Percentiles rank a stretch among this genome's conserved stretches.
These are phyloP conservation scores for Linepithema humile DNA, from an alignment of 1,140 invertebrate genomes.

Conservation along the genomic window DNA sequence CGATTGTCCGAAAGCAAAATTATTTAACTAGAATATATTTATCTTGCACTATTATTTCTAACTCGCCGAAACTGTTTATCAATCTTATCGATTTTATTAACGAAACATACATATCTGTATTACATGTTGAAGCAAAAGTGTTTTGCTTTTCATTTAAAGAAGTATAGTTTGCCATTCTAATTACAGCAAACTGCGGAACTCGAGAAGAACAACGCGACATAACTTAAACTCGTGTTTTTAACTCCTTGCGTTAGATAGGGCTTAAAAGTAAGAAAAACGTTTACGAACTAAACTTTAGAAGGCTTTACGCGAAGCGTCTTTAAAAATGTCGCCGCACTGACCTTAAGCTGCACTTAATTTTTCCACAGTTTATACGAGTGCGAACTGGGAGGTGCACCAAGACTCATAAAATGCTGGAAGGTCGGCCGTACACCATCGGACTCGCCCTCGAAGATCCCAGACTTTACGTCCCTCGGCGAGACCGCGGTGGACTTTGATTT, in stretches of 20 bases:
- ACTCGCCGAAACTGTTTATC: background rate
- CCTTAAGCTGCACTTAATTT: conserved; percentile 18
- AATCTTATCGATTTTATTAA: background rate
- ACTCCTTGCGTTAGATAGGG: conserved; percentile 28
- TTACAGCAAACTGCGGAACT: conserved; percentile 29
- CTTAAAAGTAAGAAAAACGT: conserved; percentile 41
- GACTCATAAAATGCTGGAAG: conserved; percentile 85
- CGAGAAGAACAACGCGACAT: background rate
- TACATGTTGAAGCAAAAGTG: background rate
- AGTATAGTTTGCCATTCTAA: background rate
- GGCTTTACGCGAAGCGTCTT: conserved; percentile 22
- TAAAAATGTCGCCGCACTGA: conserved; percentile 41
- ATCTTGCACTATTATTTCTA: conserved; percentile 16
- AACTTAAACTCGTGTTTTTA: conserved; percentile 38
- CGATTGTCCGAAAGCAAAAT: background rate
- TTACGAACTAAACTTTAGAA: conserved; percentile 45
- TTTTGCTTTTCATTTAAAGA: background rate
- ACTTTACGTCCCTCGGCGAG: conserved; percentile 90
- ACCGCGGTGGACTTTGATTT: conserved; percentile 94
- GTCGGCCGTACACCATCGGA: conserved; percentile 84
- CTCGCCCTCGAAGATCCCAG: conserved; percentile 84
- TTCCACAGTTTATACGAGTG: conserved; percentile 82
- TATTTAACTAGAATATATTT: background rate
- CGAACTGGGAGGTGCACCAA: conserved; percentile 78
- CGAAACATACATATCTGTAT: background rate